A percentile compares a stretch with the other conserved stretches of the same genome.
phyloP scores from a whole-genome alignment of 1,140 invertebrate genomes.

The Forficula auricularia region DNA sequence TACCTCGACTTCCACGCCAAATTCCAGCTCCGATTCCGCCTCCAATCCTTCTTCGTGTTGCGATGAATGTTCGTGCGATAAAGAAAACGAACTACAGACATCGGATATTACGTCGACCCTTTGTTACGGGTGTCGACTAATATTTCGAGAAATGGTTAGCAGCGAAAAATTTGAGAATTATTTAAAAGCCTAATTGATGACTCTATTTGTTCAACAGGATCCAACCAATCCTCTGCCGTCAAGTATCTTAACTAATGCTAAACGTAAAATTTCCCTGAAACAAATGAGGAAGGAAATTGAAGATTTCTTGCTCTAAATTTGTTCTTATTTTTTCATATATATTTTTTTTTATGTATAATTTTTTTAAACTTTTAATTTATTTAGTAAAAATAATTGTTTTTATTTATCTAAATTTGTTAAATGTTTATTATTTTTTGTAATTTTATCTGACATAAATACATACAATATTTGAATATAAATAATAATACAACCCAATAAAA shows the following conservation, averaged over 20 bases:
- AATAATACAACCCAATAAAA: no score
- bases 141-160: conserved; percentile 18
- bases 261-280: conserved; percentile 15
- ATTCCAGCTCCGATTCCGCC: no score
- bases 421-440: no score
- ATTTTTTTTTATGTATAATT: no score
- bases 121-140: conserved; percentile 25
- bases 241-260: conserved; percentile 13
- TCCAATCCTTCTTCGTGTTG: not conserved
- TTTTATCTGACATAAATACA: no score
- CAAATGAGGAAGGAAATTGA: conserved; percentile 20
- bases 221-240: conserved; percentile 11
- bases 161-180: not conserved
- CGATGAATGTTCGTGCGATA: conserved; percentile 7
- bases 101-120: conserved; percentile 9
- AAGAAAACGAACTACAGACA: not conserved
- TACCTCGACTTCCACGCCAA: no score
- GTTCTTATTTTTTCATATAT: conserved; percentile 12
- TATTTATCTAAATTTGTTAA: no score
- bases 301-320: conserved; percentile 20
- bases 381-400: no score
- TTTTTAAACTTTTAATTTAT: no score
- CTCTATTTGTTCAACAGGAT: no score
- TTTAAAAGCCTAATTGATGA: no score
- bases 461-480: no score